Evolutionary conservation across 2,888 invertebrate species (phyloP), one percentile per base, ranked within the genome.

Genomic region (Ectobius pallidus): DNA sequence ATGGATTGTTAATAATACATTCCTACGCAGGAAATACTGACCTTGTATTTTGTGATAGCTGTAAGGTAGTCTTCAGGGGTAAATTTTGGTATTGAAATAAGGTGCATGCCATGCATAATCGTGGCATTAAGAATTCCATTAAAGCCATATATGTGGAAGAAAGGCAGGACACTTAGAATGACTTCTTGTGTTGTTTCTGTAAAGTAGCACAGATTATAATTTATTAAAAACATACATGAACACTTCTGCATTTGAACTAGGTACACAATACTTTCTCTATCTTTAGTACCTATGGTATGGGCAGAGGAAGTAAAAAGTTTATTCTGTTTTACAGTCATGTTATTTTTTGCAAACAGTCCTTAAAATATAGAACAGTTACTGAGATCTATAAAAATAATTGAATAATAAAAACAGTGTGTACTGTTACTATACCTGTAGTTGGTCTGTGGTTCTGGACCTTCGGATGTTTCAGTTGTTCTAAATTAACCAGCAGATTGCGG

Each of bases 121-220:
- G 87, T 85, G 65, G 87, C 85, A 77, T 91, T 89, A 77, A 92
- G 83, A 39, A 92, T 87, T 3, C 88, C 88, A 77, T 90, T 90
- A 80, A 91, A 89, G 1, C 93, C 93, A 80, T 90, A 93, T 75
- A 92, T 92, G 81, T 93, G 93, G 83, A 91, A 93, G 82, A 92
- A 91, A 2, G 93, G 94, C 9, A 94, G 86, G 0, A 91, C 89
- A 1, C 89, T 89, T 20, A 91, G 81, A 2, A 87, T 81, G 3
- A 85, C 85, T 70, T 90, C 87, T 73, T 86, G 85, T 78, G 85
- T 82, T 27, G 85, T 86, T n/a, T 85, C 83, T 77, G 82, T 79
- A 77, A 79, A 30, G 30, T 11, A 2, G n/a, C n/a, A 52, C n/a
- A n/a, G n/a, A n/a, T n/a, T n/a, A n/a, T n/a, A n/a, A n/a, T n/a